A percentile compares a stretch with the other conserved stretches of the same genome.
Conservation (phyloP, 2,888 invertebrate species). For the Apantesis nais region DNA sequence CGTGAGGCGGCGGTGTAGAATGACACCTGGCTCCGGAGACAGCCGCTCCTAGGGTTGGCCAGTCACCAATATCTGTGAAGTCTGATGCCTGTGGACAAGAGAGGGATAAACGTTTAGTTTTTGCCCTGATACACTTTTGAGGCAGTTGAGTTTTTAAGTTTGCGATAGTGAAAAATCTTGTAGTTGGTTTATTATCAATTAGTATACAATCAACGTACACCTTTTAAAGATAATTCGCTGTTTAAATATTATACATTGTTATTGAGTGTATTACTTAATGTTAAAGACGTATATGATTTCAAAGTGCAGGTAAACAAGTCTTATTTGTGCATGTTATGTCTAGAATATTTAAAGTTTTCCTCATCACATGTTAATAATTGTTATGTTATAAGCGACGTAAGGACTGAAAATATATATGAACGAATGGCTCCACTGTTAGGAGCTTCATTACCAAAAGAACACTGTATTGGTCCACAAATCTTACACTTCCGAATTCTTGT, state of each 20-base stretch:
- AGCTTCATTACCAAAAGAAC: too few species aligned
- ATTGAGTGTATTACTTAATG: not conserved
- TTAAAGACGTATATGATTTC: not conserved
- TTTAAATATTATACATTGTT: not conserved
- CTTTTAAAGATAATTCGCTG: too few species aligned
- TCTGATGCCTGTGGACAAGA: slow-evolving; percentile 90
- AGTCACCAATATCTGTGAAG: slow-evolving; percentile 95
- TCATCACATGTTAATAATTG: not conserved
- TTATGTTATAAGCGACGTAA: not conserved
- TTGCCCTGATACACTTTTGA: not conserved
- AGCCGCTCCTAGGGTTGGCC: slow-evolving; percentile 93
- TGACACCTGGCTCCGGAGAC: slow-evolving; percentile 73
- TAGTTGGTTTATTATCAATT: too few species aligned
- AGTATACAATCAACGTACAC: too few species aligned
- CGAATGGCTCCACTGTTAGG: too few species aligned
- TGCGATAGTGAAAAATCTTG: not conserved
- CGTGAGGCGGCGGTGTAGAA: slow-evolving; percentile 76
- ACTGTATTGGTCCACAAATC: not conserved
- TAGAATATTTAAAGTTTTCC: not conserved
- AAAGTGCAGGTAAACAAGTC: not conserved
- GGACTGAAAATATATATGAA: not conserved
- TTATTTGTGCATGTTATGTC: not conserved
- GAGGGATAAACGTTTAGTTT: not conserved
- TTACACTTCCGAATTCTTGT: not conserved
- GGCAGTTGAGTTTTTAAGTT: not conserved